These are phyloP conservation scores for Poeciliopsis infans DNA, from an alignment of 2,797 vertebrate species.

Conservation along the genomic window DNA sequence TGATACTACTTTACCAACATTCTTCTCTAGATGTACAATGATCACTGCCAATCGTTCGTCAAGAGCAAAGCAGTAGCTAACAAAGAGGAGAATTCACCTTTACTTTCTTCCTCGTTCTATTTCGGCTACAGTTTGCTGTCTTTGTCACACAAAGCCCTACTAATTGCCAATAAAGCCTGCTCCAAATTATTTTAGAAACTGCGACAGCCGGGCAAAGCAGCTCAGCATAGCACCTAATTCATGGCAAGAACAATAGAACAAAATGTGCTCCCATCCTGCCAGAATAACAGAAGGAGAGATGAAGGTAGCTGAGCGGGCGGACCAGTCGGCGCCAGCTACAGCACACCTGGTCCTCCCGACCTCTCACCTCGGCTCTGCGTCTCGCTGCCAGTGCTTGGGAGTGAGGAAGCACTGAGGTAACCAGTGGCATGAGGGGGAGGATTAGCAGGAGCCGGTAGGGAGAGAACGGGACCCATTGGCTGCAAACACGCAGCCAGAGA, in stretches of 20 bases:
- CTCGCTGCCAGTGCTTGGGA: constrained; percentile 49
- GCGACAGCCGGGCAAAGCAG: constrained; percentile 37
- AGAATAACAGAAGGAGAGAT: constrained; percentile 52
- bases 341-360: constrained; percentile 67
- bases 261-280: constrained; percentile 50
- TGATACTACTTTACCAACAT: background rate
- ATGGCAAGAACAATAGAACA: constrained; percentile 58
- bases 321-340: constrained; percentile 40
- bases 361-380: constrained; percentile 63
- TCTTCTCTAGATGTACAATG: background rate
- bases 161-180: constrained; percentile 28
- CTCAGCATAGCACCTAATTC: constrained; percentile 53
- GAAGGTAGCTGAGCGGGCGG: constrained; percentile 48
- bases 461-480: background rate
- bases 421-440: constrained; percentile 37
- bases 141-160: constrained; percentile 13
- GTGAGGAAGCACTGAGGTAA: constrained; percentile 60
- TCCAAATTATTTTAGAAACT: constrained; percentile 46
- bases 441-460: constrained; percentile 30
- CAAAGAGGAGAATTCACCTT: background rate
- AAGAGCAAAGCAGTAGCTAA: background rate
- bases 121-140: background rate
- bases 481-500: background rate
- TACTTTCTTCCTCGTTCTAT: background rate
- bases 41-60: background rate